phyloP scores from a whole-genome alignment of 2,113 vertebrate species.

The Lipotes vexillifer region DNA sequence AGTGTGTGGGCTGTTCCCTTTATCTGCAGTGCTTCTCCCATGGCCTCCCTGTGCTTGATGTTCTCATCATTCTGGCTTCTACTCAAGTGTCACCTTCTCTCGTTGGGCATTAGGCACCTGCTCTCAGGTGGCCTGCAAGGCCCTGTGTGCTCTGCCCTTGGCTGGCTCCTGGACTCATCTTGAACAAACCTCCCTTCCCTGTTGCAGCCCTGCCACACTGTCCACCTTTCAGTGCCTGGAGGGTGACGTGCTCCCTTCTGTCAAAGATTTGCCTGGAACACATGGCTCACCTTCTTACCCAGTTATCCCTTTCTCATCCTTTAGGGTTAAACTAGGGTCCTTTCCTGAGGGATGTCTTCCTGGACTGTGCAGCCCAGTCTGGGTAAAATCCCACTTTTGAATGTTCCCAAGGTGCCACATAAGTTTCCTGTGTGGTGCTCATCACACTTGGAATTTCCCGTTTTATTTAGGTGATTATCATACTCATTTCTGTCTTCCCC shows the following conservation, averaged over 20 bases:
- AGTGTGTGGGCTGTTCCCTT: not conserved
- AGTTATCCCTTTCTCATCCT: not conserved
- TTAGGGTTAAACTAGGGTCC: not conserved
- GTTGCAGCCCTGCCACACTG: not conserved
- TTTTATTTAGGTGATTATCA: not conserved
- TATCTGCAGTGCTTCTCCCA: not conserved
- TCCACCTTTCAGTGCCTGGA: not conserved
- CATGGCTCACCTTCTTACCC: not conserved
- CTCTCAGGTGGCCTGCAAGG: not conserved
- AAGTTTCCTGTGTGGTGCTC: not conserved
- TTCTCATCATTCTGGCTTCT: not conserved
- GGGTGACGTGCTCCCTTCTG: not conserved
- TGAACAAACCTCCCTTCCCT: not conserved
- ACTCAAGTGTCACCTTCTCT: not conserved
- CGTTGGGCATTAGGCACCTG: not conserved
- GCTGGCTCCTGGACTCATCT: not conserved
- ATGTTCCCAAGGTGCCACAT: not conserved
- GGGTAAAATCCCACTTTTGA: not conserved
- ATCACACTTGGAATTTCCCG: not conserved
- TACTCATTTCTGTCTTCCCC: not conserved
- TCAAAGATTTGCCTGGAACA: not conserved
- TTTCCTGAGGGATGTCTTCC: not conserved
- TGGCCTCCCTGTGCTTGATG: not conserved
- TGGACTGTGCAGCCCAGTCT: not conserved
- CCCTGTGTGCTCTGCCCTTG: not conserved